Conservation (phyloP, 2,113 vertebrate species). For the Tylochromis polylepis region DNA sequence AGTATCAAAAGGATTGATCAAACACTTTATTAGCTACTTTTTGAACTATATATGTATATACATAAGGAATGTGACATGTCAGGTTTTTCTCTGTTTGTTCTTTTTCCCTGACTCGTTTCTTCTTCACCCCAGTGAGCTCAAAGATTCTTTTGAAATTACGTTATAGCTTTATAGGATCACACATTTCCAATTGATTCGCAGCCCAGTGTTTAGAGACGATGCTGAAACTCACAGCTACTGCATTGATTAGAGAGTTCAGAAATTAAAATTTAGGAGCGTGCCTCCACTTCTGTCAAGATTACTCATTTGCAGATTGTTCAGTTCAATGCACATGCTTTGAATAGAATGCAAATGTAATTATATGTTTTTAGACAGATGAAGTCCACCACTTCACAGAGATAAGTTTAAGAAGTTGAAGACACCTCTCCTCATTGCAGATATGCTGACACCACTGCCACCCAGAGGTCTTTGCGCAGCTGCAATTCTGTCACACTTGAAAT, state of each 20-base stretch:
- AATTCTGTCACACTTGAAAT: neutral
- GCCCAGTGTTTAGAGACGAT: neutral
- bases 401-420: neutral
- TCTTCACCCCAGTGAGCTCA: neutral
- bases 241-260: slow-evolving; percentile 11
- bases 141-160: neutral
- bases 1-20: slow-evolving; percentile 60
- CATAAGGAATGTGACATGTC: slow-evolving; percentile 32
- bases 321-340: neutral
- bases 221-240: slow-evolving; percentile 5
- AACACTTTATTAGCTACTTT: slow-evolving; percentile 43
- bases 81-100: neutral
- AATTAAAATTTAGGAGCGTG: neutral
- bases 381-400: neutral
- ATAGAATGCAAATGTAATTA: neutral
- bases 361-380: neutral
- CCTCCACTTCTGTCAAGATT: neutral
- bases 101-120: slow-evolving; percentile 29
- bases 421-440: neutral
- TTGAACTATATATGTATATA: neutral
- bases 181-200: slow-evolving; percentile 2
- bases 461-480: slow-evolving; percentile 6
- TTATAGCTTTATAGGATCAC: slow-evolving; percentile 8
- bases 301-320: neutral
- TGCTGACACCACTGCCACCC: slow-evolving; percentile 37